Evolutionary conservation across 2,888 invertebrate genomes (phyloP), one percentile per base, ranked within the genome.

Genomic region (Chrysomela aeneicollis): DNA sequence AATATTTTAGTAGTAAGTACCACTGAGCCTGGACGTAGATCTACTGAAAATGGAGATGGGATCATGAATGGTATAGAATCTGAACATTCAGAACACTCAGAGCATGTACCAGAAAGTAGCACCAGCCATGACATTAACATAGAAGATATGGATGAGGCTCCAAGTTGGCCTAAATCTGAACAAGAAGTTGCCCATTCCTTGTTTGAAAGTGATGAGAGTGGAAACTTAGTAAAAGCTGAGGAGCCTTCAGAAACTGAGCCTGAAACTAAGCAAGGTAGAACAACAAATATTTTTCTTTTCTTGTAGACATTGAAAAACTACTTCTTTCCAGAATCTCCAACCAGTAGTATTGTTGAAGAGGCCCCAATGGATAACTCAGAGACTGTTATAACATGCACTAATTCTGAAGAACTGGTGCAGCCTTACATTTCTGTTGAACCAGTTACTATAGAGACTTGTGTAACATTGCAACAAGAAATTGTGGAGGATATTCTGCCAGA

Each of bases 1-100:
- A 95, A 94, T 77, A 93, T 95, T 73, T 84, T 95, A 74, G 95
- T 95, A 64, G 95, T 95, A 9, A 90, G 90, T 79, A 90, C 91
- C 32, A 87, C 86, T 72, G 91, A 89, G 77, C 91, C 91, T 1
- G 90, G 90, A 12, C 86, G 87, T 52, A 83, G 87, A 12, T 90
- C 89, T 68, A 86, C 88, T 12, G 88, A 90, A 78, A 90, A 90
- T 80, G 89, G 89, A 0, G 90, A 91, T 69, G 85, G 87, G 6
- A 82, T 86, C 66, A 85, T 88, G 1, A 88, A 88, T 75, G 88
- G 88, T 9, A 84, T 88, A 6, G 88, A 88, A 85, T 82, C 86
- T 81, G 74, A 88, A 83, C 76, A 82, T 72, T 42, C 42, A 42
- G 42, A 42, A 15, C 42, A n/a, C 2, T 42, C 42, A 3, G 74